These are phyloP conservation scores for Zele albiditarsus DNA, from an alignment of 2,888 invertebrate species.

Conservation along the genomic window DNA sequence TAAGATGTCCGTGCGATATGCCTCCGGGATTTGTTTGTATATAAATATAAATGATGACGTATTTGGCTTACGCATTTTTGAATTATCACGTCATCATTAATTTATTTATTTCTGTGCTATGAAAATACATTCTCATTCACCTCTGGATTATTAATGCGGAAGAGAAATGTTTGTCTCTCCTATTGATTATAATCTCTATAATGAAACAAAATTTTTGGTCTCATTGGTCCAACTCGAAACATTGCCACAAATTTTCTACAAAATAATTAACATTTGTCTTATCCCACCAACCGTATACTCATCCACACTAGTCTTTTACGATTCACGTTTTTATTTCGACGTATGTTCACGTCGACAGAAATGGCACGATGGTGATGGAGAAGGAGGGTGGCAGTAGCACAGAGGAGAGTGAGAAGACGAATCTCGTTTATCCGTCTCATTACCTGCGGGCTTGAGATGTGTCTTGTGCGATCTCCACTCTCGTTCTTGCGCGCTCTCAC, in stretches of 20 bases:
- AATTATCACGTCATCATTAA: conserved; percentile 2
- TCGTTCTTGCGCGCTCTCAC: conserved; percentile 32
- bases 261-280: background rate
- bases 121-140: background rate
- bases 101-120: background rate
- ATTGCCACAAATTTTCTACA: background rate
- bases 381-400: background rate
- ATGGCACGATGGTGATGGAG: background rate
- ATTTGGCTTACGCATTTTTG: conserved; percentile 39
- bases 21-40: conserved; percentile 34
- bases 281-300: background rate
- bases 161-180: background rate
- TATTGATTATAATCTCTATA: background rate
- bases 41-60: conserved; percentile 28
- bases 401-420: conserved; percentile 27
- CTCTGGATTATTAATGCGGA: background rate
- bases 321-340: conserved; percentile 21
- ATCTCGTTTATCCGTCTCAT: conserved; percentile 54
- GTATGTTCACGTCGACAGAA: background rate
- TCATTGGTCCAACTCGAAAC: background rate
- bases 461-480: conserved; percentile 50
- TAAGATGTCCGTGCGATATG: conserved; percentile 56
- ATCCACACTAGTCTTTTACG: conserved; percentile 11
- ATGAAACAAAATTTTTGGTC: background rate
- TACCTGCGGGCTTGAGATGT: conserved; percentile 49